Percentiles rank a stretch among this genome's conserved stretches.
Conservation (phyloP, 1,140 invertebrate species). For the Cherax quadricarinatus region DNA sequence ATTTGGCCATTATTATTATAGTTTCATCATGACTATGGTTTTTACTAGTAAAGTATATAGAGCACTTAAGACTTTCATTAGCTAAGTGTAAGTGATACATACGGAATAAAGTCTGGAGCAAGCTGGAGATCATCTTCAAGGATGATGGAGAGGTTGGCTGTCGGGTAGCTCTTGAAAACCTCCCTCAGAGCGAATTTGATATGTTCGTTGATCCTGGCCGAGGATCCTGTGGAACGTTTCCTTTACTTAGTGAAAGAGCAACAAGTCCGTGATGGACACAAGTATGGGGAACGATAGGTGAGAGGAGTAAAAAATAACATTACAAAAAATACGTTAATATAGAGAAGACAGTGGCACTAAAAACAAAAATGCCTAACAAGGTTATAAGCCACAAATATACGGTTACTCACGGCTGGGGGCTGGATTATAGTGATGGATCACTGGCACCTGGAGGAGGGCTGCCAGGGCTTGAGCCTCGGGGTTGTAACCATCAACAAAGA, state of each 20-base stretch:
- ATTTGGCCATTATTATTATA: too few relatives aligned
- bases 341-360: too few relatives aligned
- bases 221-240: not conserved
- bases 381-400: too few relatives aligned
- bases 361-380: too few relatives aligned
- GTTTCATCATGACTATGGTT: too few relatives aligned
- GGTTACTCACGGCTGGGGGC: slow-evolving; percentile 15
- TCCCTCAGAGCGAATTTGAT: slow-evolving; percentile 38
- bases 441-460: slow-evolving; percentile 35
- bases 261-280: too few relatives aligned
- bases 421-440: slow-evolving; percentile 36
- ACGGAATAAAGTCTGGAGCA: slow-evolving; percentile 66
- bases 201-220: slow-evolving; percentile 54
- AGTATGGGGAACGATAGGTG: too few relatives aligned
- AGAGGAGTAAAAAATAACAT: too few relatives aligned
- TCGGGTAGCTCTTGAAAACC: not conserved
- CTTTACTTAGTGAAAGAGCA: too few relatives aligned
- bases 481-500: slow-evolving; percentile 79
- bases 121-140: slow-evolving; percentile 67
- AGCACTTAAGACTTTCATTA: too few relatives aligned
- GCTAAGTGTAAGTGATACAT: not conserved
- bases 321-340: too few relatives aligned
- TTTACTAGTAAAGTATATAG: too few relatives aligned
- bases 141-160: slow-evolving; percentile 44
- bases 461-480: slow-evolving; percentile 54